Evolutionary conservation across 2,797 vertebrate species (phyloP), one percentile per base, ranked within the genome.

Genomic region (Urophycis tenuis): DNA sequence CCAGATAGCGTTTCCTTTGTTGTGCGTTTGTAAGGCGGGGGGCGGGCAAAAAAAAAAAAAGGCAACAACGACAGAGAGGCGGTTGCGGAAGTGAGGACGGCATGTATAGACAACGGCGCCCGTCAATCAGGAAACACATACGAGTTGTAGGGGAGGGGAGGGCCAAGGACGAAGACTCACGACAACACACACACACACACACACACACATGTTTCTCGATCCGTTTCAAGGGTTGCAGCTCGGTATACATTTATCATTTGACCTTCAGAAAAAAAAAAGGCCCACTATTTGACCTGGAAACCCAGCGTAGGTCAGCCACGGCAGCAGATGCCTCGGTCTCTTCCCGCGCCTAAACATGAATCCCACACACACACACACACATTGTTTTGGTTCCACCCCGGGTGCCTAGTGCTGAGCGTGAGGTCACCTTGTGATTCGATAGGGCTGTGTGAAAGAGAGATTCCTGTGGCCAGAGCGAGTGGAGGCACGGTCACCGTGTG

Each of bases 401-500:
- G 34, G 6, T 36, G 36, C 36, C 36, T 36, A 36, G 3, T 19
- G 17, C 19, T 49, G 41, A 5, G 17, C 1, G 41, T 49, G 17
- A 2, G 49, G 39, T 41, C 39, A 41, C 39, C 7, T 35, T 41
- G 39, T 41, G 39, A 41, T 11, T 35, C 8, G 34, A 36, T 36
- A 11, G 6, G 36, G 36, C 36, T 36, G 36, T 36, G 36, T 36
- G 36, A n/a, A n/a, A n/a, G n/a, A n/a, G n/a, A n/a, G n/a, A n/a
- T n/a, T n/a, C n/a, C n/a, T n/a, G n/a, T n/a, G n/a, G n/a, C n/a
- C n/a, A n/a, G n/a, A 84, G 64, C 19, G 72, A 75, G 74, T 31
- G 45, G 45, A 75, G 78, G 75, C 78, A 49, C 6, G 39, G 49
- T 78, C 77, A 81, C 29, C n/a, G n/a, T 25, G n/a, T n/a, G n/a